phyloP scores from a whole-genome alignment of 2,888 invertebrate genomes.

The Drosophila koepferae region DNA sequence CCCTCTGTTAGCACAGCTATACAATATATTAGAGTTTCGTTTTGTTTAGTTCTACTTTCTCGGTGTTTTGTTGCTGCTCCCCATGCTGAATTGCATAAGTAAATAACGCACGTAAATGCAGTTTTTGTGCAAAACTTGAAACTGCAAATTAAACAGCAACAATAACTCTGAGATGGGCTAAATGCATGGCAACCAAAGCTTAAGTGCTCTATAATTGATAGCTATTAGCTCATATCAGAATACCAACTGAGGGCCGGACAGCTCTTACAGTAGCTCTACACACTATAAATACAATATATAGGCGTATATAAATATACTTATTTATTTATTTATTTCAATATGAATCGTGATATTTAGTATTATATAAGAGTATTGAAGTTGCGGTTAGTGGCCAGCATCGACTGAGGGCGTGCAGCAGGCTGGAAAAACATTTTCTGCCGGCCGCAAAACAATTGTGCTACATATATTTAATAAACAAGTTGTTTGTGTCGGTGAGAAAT shows the following conservation, averaged over 20 bases:
- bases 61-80: conserved; percentile 1
- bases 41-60: conserved; percentile 13
- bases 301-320: too few species aligned
- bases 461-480: conserved; percentile 73
- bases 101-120: conserved; percentile 77
- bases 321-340: background rate
- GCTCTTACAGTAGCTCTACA: background rate
- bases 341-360: background rate
- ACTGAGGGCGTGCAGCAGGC: conserved; percentile 23
- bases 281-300: background rate
- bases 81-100: conserved; percentile 62
- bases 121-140: conserved; percentile 50
- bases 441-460: conserved; percentile 69
- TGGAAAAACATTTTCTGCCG: conserved; percentile 50
- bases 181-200: conserved; percentile 1
- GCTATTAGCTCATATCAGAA: background rate
- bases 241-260: background rate
- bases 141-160: conserved; percentile 62
- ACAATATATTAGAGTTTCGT: conserved; percentile 72
- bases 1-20: conserved; percentile 62
- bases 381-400: conserved; percentile 4
- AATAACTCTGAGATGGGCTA: background rate
- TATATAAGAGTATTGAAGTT: conserved; percentile 15
- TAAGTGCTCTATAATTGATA: conserved; percentile 36
- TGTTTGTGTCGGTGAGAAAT: conserved; percentile 39